Conservation (phyloP, 2,888 invertebrate species). For the Xiphydria camelus region DNA sequence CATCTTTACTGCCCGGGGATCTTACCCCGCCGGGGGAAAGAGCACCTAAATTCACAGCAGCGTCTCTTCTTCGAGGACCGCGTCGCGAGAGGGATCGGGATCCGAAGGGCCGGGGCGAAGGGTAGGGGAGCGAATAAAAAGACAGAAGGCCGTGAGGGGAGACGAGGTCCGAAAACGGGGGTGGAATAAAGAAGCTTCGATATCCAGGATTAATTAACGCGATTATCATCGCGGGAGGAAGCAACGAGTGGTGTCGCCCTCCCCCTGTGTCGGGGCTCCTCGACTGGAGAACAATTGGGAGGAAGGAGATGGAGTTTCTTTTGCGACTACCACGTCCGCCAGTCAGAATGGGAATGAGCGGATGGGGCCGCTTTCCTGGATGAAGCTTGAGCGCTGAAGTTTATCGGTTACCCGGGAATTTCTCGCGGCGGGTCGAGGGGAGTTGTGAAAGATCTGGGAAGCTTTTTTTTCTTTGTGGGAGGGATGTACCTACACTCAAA, state of each 20-base stretch:
- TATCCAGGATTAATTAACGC: slow-evolving; percentile 14
- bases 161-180: not conserved
- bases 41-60: slow-evolving; percentile 12
- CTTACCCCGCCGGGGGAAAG: not conserved
- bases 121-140: too few relatives aligned
- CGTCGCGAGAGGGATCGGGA: not conserved
- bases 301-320: slow-evolving; percentile 45
- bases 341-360: slow-evolving; percentile 50
- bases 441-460: too few relatives aligned
- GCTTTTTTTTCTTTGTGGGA: too few relatives aligned
- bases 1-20: slow-evolving; percentile 7
- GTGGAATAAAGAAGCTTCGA: not conserved
- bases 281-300: slow-evolving; percentile 5
- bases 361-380: slow-evolving; percentile 57
- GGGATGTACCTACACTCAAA: too few relatives aligned
- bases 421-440: too few relatives aligned
- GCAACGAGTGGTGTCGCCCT: not conserved
- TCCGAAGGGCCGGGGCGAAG: slow-evolving; percentile 1
- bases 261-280: too few relatives aligned
- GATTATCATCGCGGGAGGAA: slow-evolving; percentile 11
- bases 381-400: not conserved
- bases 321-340: too few relatives aligned
- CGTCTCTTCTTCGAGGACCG: slow-evolving; percentile 8
- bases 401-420: too few relatives aligned
- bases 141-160: not conserved